Conservation (phyloP, 2,888 invertebrate species). For the Luperina nickerlii region DNA sequence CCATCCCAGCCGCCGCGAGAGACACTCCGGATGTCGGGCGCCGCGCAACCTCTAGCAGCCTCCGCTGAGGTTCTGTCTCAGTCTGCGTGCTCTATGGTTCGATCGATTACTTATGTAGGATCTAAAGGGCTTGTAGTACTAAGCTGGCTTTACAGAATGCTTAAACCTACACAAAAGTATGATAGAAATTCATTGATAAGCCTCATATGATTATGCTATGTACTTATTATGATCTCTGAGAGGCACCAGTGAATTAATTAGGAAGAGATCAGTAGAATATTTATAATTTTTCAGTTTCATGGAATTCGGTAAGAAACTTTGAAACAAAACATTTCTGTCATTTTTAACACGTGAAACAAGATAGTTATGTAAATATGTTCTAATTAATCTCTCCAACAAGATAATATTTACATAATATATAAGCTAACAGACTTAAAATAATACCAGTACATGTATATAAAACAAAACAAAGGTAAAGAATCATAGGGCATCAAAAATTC, state of each 20-base stretch:
- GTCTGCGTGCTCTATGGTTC: background rate
- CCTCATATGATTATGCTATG: background rate
- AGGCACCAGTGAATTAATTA: background rate
- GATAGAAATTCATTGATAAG: background rate
- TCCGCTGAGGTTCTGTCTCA: too few species aligned
- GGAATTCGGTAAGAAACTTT: background rate
- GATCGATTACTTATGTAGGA: constrained; percentile 9
- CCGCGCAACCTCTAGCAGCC: background rate
- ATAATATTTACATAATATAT: too few species aligned
- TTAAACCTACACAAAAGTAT: constrained; percentile 3
- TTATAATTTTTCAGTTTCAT: background rate
- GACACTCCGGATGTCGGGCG: too few species aligned
- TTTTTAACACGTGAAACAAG: too few species aligned
- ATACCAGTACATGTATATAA: too few species aligned
- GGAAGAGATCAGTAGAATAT: background rate
- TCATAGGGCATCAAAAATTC: too few species aligned
- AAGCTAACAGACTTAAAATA: too few species aligned
- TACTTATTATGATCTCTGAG: background rate
- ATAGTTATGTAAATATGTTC: too few species aligned
- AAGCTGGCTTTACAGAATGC: background rate
- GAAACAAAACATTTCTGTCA: background rate
- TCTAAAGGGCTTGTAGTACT: background rate
- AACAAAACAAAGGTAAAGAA: too few species aligned
- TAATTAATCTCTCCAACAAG: too few species aligned
- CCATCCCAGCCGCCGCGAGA: too few species aligned